A percentile compares a stretch with the other conserved stretches of the same genome.
phyloP scores from a whole-genome alignment of 2,888 invertebrate genomes.

The Blastobasis lacticolella region DNA sequence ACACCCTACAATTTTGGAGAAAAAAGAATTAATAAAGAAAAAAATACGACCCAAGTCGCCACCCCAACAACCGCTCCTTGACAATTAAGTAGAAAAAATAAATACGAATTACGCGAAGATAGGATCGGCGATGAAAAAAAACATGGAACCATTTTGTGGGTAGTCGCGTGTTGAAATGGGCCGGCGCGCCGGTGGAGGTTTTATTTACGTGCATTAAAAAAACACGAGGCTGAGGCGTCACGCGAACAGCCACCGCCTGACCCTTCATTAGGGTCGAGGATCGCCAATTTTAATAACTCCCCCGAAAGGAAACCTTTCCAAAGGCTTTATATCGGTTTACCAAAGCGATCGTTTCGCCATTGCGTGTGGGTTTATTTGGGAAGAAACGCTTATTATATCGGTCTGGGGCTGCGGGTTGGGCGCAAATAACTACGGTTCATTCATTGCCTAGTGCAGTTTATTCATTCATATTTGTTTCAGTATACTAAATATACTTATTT shows the following conservation, averaged over 20 bases:
- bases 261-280: neutral
- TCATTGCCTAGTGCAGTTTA: too few relatives aligned
- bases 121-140: conserved; percentile 9
- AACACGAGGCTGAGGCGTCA: conserved; percentile 19
- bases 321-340: too few relatives aligned
- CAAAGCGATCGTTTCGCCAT: too few relatives aligned
- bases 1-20: too few relatives aligned
- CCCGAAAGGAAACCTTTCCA: neutral
- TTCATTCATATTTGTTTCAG: too few relatives aligned
- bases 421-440: too few relatives aligned
- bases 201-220: conserved; percentile 27
- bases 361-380: too few relatives aligned
- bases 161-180: conserved; percentile 10
- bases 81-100: conserved; percentile 16
- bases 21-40: neutral
- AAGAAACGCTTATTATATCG: too few relatives aligned
- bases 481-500: too few relatives aligned
- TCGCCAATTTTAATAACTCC: neutral
- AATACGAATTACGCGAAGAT: conserved; percentile 11
- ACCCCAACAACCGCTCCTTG: conserved; percentile 9
- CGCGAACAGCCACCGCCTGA: conserved; percentile 16
- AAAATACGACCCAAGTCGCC: conserved; percentile 12
- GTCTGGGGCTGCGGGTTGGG: too few relatives aligned
- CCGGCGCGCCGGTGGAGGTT: conserved; percentile 11
- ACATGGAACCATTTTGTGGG: conserved; percentile 4